Evolutionary conservation across 2,113 vertebrate species (phyloP), one percentile per base, ranked within the genome.

Genomic region (Pseudolaguvia tuberculata): DNA sequence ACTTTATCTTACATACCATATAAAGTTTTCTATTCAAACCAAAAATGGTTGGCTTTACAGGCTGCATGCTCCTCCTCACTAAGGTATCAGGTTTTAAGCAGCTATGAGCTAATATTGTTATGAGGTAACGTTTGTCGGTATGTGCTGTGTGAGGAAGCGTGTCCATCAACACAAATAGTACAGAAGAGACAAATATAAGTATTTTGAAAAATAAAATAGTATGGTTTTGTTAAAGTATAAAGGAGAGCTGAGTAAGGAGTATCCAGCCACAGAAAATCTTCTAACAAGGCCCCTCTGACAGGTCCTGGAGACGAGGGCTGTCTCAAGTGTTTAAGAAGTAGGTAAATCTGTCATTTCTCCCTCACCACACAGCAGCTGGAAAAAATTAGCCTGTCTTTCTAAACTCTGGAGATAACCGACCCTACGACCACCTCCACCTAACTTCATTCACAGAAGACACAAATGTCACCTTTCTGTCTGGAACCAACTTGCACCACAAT

Each of bases 271-370:
- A 82, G 83, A 78, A 80, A 85, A 73, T 74, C 83, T 83, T 87
- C 83, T 85, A 85, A 88, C 84, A 87, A 89, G 85, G 81, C 83
- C 79, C 82, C 83, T 82, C 84, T 87, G 86, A 89, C 88, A 88
- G 86, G 50, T 87, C 81, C 69, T 73, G 82, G 81, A 82, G 85
- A 84, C 77, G 80, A 56, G 79, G 82, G 73, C 87, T 88, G 87
- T 88, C 87, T 86, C 84, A 70, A 88, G 85, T 85, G 52, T 88
- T 91, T 88, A 89, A 89, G 83, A 87, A 87, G 84, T 80, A 84
- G 82, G 85, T 88, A 91, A 91, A 90, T 90, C 87, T 91, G 88
- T 91, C 88, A 87, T 88, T 90, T 88, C 85, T 85, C 47, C 70
- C 57, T 76, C 63, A 73, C 76, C 77, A 35, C 21, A 20, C 55